Conservation (phyloP, 2,888 invertebrate genomes). For the Monopis laevigella region DNA sequence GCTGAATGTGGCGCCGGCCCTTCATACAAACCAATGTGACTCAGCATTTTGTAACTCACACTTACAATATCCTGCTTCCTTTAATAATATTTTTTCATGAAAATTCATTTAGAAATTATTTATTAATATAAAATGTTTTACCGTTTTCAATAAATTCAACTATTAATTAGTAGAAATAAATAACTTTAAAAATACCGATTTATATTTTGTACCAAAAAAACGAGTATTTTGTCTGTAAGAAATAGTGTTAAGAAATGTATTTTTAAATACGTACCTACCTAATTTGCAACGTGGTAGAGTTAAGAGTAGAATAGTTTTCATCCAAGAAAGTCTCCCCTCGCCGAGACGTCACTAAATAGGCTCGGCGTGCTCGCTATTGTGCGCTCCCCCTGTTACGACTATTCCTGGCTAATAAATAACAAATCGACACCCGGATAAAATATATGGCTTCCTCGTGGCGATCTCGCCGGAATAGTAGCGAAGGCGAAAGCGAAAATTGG, state of each 20-base stretch:
- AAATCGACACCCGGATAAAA: slow-evolving; percentile 63
- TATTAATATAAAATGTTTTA: no score
- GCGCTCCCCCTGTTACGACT: slow-evolving; percentile 56
- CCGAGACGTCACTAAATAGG: slow-evolving; percentile 58
- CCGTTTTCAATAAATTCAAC: no score
- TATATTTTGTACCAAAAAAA: no score
- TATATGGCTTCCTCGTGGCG: slow-evolving; percentile 52
- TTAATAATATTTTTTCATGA: no score
- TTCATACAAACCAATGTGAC: slow-evolving; percentile 21
- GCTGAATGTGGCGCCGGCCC: slow-evolving; percentile 47
- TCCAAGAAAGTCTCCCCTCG: slow-evolving; percentile 34
- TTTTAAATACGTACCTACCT: not conserved
- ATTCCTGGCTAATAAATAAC: slow-evolving; percentile 65
- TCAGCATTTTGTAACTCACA: slow-evolving; percentile 2
- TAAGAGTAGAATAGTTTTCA: no score
- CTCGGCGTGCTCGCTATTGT: slow-evolving; percentile 59
- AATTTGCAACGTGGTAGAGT: not conserved
- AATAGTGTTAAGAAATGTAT: not conserved
- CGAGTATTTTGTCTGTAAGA: no score
- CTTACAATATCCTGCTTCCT: no score
- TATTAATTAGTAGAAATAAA: no score
- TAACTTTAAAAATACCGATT: no score
- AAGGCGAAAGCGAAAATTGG: slow-evolving; percentile 29
- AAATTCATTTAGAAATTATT: no score
- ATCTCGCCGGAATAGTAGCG: slow-evolving; percentile 31